These are phyloP conservation scores for Apamea anceps DNA, from an alignment of 2,888 invertebrate genomes.

Conservation along the genomic window DNA sequence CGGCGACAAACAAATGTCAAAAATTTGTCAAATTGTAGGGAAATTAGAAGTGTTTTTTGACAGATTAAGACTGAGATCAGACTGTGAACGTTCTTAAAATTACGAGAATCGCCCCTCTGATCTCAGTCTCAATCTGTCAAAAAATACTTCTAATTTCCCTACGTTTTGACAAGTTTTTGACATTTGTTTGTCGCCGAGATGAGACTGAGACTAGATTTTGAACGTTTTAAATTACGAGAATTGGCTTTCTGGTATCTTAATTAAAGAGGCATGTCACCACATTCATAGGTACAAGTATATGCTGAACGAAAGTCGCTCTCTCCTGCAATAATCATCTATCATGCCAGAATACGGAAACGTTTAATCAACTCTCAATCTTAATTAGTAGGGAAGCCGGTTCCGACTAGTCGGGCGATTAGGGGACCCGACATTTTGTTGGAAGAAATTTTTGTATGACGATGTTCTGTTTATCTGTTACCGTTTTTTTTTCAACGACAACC, in stretches of 20 bases:
- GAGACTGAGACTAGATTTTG: too few species aligned
- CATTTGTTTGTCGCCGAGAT: too few species aligned
- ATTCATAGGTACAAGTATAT: constrained; percentile 38
- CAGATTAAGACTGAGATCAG: too few species aligned
- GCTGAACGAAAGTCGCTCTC: constrained; percentile 55
- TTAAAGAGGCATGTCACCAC: constrained; percentile 51
- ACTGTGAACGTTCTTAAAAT: too few species aligned
- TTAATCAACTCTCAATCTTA: constrained; percentile 86
- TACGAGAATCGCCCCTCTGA: too few species aligned
- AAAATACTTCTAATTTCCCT: too few species aligned
- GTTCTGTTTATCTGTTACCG: background rate
- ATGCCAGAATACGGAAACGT: constrained; percentile 78
- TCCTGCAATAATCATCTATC: constrained; percentile 81
- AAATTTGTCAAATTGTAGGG: too few species aligned
- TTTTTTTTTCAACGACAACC: background rate
- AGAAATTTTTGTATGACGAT: background rate
- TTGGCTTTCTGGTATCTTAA: constrained; percentile 53
- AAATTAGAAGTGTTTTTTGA: too few species aligned
- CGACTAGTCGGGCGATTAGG: constrained; percentile 43
- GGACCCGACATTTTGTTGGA: background rate
- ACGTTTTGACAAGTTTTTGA: too few species aligned
- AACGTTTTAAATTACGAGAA: too few species aligned
- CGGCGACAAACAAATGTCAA: too few species aligned
- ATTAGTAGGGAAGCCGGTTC: constrained; percentile 82
- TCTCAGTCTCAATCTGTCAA: too few species aligned